phyloP scores from a whole-genome alignment of 2,113 vertebrate species.

The Clupea harengus region DNA sequence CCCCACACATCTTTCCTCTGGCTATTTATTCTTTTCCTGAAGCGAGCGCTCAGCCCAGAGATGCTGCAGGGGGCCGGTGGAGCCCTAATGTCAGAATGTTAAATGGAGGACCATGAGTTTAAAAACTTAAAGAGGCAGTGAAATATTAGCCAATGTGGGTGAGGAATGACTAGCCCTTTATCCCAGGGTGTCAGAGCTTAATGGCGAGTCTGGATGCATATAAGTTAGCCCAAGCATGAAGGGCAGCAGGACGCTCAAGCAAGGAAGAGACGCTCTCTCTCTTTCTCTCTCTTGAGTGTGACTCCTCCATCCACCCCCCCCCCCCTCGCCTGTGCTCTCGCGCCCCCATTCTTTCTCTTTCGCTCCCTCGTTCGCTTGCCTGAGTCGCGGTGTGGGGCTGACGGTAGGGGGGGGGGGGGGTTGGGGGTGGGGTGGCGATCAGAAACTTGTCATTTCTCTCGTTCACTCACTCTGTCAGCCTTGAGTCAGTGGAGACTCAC shows the following conservation, averaged over 20 bases:
- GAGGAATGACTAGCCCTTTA: slow-evolving; percentile 97
- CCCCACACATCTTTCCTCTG: slow-evolving; percentile 48
- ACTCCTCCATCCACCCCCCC: background rate
- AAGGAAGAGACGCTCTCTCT: slow-evolving; percentile 60
- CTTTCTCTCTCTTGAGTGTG: background rate
- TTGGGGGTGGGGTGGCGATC: slow-evolving; percentile 87
- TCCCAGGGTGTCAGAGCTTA: slow-evolving; percentile 92
- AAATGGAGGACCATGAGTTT: slow-evolving; percentile 83
- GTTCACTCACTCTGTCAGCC: slow-evolving; percentile 99
- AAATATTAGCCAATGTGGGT: slow-evolving; percentile 92
- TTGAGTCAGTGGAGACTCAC: slow-evolving; percentile 98
- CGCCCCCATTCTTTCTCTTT: slow-evolving; percentile 51
- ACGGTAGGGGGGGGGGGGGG: slow-evolving; percentile 52
- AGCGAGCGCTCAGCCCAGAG: background rate
- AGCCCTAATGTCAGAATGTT: slow-evolving; percentile 78
- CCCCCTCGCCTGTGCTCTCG: background rate
- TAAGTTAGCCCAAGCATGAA: slow-evolving; percentile 98
- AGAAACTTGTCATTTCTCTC: slow-evolving; percentile 99
- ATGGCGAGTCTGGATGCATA: slow-evolving; percentile 96
- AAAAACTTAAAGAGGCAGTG: slow-evolving; percentile 94
- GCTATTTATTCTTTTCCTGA: slow-evolving; percentile 8
- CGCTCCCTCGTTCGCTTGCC: slow-evolving; percentile 62
- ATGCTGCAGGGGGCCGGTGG: slow-evolving; percentile 41
- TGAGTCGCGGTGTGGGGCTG: background rate
- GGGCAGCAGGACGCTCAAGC: slow-evolving; percentile 90